These are phyloP conservation scores for Planiliza haematocheilus DNA, from an alignment of 2,113 vertebrate species.

Conservation along the genomic window DNA sequence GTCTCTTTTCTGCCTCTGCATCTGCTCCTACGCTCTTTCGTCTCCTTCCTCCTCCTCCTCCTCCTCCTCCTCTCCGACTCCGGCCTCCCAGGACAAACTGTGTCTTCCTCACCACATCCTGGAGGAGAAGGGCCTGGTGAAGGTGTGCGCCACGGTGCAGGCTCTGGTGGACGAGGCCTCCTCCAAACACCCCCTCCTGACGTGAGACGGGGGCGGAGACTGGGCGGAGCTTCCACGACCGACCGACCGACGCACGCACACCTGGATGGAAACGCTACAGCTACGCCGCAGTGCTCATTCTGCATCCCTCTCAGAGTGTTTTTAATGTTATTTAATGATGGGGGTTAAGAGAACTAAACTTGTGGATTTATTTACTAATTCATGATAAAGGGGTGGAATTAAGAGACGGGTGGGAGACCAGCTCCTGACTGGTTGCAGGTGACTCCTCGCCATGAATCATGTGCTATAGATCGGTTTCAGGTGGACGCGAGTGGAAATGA, in stretches of 20 bases:
- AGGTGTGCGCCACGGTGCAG: slow-evolving; percentile 91
- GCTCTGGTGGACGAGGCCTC: slow-evolving; percentile 89
- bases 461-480: background rate
- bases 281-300: slow-evolving; percentile 1
- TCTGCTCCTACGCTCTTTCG: slow-evolving; percentile 21
- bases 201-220: slow-evolving; percentile 73
- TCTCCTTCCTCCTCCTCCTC: background rate
- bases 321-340: slow-evolving; percentile 13
- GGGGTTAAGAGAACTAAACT: slow-evolving; percentile 17
- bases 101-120: slow-evolving; percentile 98
- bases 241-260: slow-evolving; percentile 13
- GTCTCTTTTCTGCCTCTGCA: slow-evolving; percentile 14
- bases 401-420: background rate
- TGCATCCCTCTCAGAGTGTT: slow-evolving; percentile 3
- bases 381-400: background rate
- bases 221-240: slow-evolving; percentile 14
- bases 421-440: background rate
- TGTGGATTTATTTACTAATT: background rate
- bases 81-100: slow-evolving; percentile 90
- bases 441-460: background rate
- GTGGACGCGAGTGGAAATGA: background rate
- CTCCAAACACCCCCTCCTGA: slow-evolving; percentile 83
- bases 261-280: background rate
- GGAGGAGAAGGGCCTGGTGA: slow-evolving; percentile 95
- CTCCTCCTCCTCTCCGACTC: background rate